These are phyloP conservation scores for Vulpes lagopus DNA, from an alignment of 2,113 vertebrate genomes.

Conservation along the genomic window DNA sequence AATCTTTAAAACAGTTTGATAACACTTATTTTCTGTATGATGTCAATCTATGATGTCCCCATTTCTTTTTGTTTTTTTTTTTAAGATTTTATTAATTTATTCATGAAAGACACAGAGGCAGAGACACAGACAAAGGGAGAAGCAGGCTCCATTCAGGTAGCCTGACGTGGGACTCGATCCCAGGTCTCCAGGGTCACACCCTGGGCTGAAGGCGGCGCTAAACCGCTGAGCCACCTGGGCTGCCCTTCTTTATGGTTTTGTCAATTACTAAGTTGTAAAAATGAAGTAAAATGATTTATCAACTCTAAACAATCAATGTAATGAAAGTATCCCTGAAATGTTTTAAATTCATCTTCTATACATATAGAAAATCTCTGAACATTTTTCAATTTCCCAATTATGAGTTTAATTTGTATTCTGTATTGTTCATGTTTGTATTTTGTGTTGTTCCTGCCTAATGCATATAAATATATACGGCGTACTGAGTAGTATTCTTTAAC, in stretches of 20 bases:
- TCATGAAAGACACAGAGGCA: too few relatives aligned
- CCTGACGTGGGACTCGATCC: too few relatives aligned
- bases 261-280: slow-evolving; percentile 47
- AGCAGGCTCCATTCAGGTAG: too few relatives aligned
- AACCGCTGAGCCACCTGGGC: too few relatives aligned
- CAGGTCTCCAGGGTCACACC: too few relatives aligned
- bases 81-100: too few relatives aligned
- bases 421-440: background rate
- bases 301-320: slow-evolving; percentile 5
- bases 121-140: too few relatives aligned
- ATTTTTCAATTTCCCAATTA: slow-evolving; percentile 21
- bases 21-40: background rate
- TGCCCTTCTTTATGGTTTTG: slow-evolving; percentile 31
- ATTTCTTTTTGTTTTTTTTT: slow-evolving; percentile 2
- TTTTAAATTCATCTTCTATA: slow-evolving; percentile 20
- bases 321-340: slow-evolving; percentile 27
- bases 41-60: background rate
- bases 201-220: too few relatives aligned
- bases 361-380: slow-evolving; percentile 33
- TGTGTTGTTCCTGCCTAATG: background rate
- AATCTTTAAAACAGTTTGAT: background rate
- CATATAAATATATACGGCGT: background rate
- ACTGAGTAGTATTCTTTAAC: background rate
- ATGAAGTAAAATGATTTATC: background rate
- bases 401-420: slow-evolving; percentile 16